Percentiles rank a stretch among this genome's conserved stretches.
phyloP scores from a whole-genome alignment of 2,797 vertebrate species.

The Anisognathus igniventris region DNA sequence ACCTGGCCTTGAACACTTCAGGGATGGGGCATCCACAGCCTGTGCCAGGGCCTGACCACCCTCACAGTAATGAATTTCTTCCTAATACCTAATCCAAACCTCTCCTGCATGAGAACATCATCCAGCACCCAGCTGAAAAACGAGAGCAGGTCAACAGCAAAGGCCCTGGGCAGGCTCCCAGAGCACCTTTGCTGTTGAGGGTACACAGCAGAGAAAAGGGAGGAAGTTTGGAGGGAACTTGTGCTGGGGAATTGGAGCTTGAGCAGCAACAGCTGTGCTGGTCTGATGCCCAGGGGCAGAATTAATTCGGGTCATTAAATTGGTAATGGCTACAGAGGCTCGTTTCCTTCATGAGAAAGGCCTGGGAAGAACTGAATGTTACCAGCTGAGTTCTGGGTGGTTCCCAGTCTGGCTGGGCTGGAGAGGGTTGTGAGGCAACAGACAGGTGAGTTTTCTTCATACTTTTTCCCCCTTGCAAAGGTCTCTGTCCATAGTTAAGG shows the following conservation, averaged over 20 bases:
- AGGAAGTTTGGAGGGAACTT: neutral
- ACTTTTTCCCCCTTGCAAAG: fast-evolving
- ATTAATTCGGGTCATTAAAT: neutral
- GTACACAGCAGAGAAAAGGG: fast-evolving
- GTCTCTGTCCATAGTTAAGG: fast-evolving
- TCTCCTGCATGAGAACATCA: neutral
- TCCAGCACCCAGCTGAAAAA: neutral
- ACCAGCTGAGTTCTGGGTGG: neutral
- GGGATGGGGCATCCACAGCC: neutral
- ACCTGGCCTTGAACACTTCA: no score
- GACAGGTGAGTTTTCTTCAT: neutral
- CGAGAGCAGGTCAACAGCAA: fast-evolving
- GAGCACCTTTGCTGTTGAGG: neutral
- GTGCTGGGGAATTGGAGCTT: neutral
- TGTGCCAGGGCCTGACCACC: neutral
- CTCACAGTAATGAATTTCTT: neutral
- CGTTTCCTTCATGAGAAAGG: neutral
- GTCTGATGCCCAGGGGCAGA: neutral
- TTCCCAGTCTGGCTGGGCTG: neutral
- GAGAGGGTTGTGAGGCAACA: neutral
- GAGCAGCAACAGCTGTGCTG: neutral
- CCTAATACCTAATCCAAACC: neutral
- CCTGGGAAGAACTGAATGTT: neutral
- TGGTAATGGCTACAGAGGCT: neutral
- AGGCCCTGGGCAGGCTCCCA: neutral